Evolutionary conservation across 2,797 vertebrate genomes (phyloP), one percentile per base, ranked within the genome.

Genomic region (Sparidentex hasta): DNA sequence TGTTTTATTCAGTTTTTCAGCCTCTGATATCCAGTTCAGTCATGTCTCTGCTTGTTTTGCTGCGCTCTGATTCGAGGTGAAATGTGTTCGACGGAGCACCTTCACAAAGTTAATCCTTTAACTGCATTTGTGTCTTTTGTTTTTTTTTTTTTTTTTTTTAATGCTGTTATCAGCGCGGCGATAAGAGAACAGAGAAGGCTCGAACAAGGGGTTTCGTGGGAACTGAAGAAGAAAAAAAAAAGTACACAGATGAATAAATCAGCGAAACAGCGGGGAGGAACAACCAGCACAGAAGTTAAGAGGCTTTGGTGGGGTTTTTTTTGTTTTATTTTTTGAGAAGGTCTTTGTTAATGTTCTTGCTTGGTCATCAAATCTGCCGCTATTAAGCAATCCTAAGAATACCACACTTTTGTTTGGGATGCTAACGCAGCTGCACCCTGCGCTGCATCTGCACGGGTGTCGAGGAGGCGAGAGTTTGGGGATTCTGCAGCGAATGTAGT

Each of bases 401-500:
- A 13, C 9, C 18, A 25, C 16, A 9, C 55, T 71, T 54, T 54
- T 52, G 17, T 41, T 52, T n/a, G 27, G 41, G 43, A 52, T 47
- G 43, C 73, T 25, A 16, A 54, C 12, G 61, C 65, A 68, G 68
- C 77, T 65, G 46, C 44, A 44, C 6, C 61, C 57, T 54, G 47
- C 56, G 11, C 56, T 65, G n/a, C 7, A 61, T 70, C 21, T 11
- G 33, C 23, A 65, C 23, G 51, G 9, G 65, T 21, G 12, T 62
- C 25, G 14, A 33, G 48, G 17, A 54, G 55, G 43, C 62, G 13
- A 44, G 54, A 21, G 7, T 62, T 67, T 80, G 13, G 47, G 65
- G 44, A 64, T 80, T 81, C 52, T 52, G 74, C 74, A 50, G 59
- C 55, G 54, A 84, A 83, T 80, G 70, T 66, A 52, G 57, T 61